phyloP scores from a whole-genome alignment of 2,888 invertebrate species.

The Ecliptopera silaceata region DNA sequence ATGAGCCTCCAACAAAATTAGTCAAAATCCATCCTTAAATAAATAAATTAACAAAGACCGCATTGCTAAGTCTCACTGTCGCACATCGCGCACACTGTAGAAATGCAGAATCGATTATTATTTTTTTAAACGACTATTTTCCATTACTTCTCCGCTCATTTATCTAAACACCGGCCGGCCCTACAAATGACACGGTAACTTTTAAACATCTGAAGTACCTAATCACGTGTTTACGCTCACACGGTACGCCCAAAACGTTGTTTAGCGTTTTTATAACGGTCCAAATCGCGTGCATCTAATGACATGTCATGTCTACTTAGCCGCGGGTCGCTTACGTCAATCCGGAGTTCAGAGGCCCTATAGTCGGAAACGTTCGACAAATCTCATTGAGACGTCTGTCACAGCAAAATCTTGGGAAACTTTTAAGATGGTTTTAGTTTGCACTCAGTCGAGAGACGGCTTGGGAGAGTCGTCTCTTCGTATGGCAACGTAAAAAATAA shows the following conservation, averaged over 20 bases:
- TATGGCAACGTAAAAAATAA: too few species aligned
- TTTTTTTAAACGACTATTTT: not conserved
- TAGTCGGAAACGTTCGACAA: not conserved
- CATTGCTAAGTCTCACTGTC: too few species aligned
- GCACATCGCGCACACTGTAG: too few species aligned
- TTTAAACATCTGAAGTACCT: not conserved
- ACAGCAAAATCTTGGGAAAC: not conserved
- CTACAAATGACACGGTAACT: not conserved
- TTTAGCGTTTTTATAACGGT: slow-evolving; percentile 16
- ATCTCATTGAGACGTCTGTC: not conserved
- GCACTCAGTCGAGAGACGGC: too few species aligned
- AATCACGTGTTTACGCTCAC: slow-evolving; percentile 12
- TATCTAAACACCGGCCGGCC: slow-evolving; percentile 2
- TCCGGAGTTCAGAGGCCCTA: slow-evolving; percentile 10
- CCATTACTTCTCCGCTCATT: not conserved
- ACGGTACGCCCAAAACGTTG: slow-evolving; percentile 15
- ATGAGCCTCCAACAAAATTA: too few species aligned
- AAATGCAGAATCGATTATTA: too few species aligned
- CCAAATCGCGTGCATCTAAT: slow-evolving; percentile 23
- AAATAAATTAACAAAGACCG: too few species aligned
- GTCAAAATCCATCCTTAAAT: too few species aligned
- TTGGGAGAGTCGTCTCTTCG: too few species aligned
- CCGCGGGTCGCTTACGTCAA: slow-evolving; percentile 11
- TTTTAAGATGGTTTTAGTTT: too few species aligned
- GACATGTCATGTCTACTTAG: slow-evolving; percentile 17